phyloP scores from a whole-genome alignment of 2,888 invertebrate species.

The Caenorhabditis becei region DNA sequence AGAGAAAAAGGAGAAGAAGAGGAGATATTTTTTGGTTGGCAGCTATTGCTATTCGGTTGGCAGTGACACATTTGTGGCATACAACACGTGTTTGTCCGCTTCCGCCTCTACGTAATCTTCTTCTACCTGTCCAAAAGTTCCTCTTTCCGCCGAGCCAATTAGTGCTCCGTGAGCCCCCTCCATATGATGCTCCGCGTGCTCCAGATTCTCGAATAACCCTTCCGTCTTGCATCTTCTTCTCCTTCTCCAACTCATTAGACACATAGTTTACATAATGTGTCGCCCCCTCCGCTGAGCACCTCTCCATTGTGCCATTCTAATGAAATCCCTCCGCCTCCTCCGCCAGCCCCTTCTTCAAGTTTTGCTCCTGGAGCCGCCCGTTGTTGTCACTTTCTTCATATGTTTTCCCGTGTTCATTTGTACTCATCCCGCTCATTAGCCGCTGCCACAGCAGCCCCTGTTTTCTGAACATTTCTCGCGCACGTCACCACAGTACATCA shows the following conservation, averaged over 20 bases:
- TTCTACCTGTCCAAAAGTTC: background rate
- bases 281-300: constrained; percentile 2
- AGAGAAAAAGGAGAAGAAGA: constrained; percentile 9
- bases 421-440: constrained; percentile 5
- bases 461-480: background rate
- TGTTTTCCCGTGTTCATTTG: constrained; percentile 10
- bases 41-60: constrained; percentile 16
- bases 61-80: constrained; percentile 32
- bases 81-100: constrained; percentile 3
- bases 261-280: constrained; percentile 32
- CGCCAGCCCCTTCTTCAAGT: background rate
- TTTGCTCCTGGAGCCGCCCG: background rate
- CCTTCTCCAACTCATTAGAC: constrained; percentile 34
- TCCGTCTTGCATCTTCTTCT: constrained; percentile 6
- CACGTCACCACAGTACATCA: constrained; percentile 2
- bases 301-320: constrained; percentile 28
- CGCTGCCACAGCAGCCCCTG: background rate
- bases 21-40: background rate
- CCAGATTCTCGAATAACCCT: constrained; percentile 5
- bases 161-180: background rate
- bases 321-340: constrained; percentile 15
- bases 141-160: background rate
- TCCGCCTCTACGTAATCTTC: constrained; percentile 17
- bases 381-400: background rate
- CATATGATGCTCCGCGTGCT: background rate